Conservation (phyloP, 2,888 invertebrate species). For the Lasioglossum figueresi region DNA sequence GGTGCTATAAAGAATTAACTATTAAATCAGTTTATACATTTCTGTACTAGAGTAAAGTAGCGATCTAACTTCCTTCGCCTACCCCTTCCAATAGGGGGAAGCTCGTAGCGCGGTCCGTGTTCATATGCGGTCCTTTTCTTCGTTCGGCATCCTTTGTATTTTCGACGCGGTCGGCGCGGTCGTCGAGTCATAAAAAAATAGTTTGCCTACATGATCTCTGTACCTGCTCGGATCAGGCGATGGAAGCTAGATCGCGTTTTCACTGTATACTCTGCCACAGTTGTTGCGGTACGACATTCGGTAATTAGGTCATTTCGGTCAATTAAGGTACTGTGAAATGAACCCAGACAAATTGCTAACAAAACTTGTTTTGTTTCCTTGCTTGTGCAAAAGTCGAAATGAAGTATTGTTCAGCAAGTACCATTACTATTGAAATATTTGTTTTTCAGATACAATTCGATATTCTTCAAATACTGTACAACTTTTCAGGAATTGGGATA, state of each 20-base stretch:
- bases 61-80: too few species aligned
- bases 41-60: too few species aligned
- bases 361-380: not conserved
- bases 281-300: not conserved
- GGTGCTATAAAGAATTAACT: conserved; percentile 2
- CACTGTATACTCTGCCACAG: not conserved
- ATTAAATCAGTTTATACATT: conserved; percentile 11
- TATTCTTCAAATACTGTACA: not conserved
- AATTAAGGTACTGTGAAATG: not conserved
- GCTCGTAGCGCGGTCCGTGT: too few species aligned
- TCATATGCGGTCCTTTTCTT: too few species aligned
- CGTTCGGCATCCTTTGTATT: too few species aligned
- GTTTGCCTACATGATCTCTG: too few species aligned
- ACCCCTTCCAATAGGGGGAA: too few species aligned
- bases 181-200: too few species aligned
- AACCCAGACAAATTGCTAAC: not conserved
- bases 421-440: not conserved
- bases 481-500: not conserved
- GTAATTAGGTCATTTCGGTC: too few species aligned
- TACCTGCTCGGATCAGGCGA: too few species aligned
- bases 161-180: too few species aligned
- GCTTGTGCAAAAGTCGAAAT: not conserved
- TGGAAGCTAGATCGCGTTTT: too few species aligned
- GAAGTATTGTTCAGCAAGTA: not conserved
- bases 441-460: not conserved